A percentile compares a stretch with the other conserved stretches of the same genome.
These are phyloP conservation scores for Peromyscus melanophrys DNA, from an alignment of 2,797 vertebrate species.

Conservation along the genomic window DNA sequence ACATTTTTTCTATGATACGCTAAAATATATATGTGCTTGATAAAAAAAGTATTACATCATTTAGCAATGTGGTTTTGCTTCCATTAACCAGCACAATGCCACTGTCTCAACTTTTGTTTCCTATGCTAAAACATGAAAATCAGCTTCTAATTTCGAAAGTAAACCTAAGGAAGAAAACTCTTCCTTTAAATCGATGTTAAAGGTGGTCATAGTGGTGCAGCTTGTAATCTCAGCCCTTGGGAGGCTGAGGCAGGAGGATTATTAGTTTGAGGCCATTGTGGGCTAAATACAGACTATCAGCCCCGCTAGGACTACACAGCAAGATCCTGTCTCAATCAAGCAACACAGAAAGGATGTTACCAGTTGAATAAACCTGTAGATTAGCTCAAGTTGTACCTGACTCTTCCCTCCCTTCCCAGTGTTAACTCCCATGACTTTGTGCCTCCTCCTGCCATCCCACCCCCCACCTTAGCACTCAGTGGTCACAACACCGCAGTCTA, in stretches of 20 bases:
- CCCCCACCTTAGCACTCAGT: slow-evolving; percentile 8
- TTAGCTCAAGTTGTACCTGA: slow-evolving; percentile 39
- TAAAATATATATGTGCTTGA: slow-evolving; percentile 25
- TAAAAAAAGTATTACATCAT: slow-evolving; percentile 3
- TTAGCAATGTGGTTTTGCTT: slow-evolving; percentile 54
- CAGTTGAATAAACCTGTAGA: slow-evolving; percentile 32
- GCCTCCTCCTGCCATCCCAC: neutral
- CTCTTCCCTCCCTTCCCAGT: slow-evolving; percentile 7
- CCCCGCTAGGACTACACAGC: neutral
- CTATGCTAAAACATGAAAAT: slow-evolving; percentile 46
- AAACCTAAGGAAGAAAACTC: slow-evolving; percentile 30
- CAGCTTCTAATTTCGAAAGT: neutral
- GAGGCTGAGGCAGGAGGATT: neutral
- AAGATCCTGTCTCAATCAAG: neutral
- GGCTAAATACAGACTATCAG: neutral
- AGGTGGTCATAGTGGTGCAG: neutral
- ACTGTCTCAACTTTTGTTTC: slow-evolving; percentile 52
- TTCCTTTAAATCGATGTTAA: slow-evolving; percentile 37
- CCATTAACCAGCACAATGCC: slow-evolving; percentile 19
- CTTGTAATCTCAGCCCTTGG: neutral
- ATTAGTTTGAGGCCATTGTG: neutral
- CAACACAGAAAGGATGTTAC: neutral
- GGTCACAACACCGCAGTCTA: neutral
- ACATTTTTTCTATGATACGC: slow-evolving; percentile 2
- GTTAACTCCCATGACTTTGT: slow-evolving; percentile 13